Conservation (phyloP, 2,888 invertebrate species). For the Pseudanteris insignis region DNA sequence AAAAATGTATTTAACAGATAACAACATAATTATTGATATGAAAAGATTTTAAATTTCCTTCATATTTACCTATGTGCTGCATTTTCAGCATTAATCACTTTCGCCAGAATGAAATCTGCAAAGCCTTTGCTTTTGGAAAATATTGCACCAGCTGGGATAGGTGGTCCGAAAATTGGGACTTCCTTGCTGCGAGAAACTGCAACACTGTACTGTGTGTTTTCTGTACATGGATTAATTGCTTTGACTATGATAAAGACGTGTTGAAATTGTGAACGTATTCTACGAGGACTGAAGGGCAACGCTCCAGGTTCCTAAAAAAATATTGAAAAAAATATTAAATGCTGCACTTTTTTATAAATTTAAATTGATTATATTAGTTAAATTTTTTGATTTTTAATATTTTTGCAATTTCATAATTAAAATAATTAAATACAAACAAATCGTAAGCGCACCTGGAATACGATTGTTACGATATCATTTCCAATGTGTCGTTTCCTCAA, state of each 20-base stretch:
- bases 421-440: too few species aligned
- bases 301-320: constrained; percentile 87
- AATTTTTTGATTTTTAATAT: too few species aligned
- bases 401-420: too few species aligned
- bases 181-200: constrained; percentile 86
- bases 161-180: constrained; percentile 96
- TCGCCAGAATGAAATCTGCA: constrained; percentile 92
- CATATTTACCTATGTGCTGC: constrained; percentile 79
- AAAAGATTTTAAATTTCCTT: too few species aligned
- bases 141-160: constrained; percentile 85
- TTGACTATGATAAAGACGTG: constrained; percentile 95
- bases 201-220: constrained; percentile 87
- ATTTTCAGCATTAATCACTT: constrained; percentile 96
- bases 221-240: constrained; percentile 89
- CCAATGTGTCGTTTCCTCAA: constrained; percentile 95
- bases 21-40: not conserved
- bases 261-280: constrained; percentile 96
- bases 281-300: constrained; percentile 90
- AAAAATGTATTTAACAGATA: too few species aligned
- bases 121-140: constrained; percentile 92
- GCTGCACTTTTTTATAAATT: too few species aligned
- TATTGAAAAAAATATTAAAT: too few species aligned
- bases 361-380: too few species aligned
- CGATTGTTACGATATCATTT: constrained; percentile 96
- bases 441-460: constrained; percentile 79